These are phyloP conservation scores for Acronicta leporina DNA, from an alignment of 2,888 invertebrate species.

Conservation along the genomic window DNA sequence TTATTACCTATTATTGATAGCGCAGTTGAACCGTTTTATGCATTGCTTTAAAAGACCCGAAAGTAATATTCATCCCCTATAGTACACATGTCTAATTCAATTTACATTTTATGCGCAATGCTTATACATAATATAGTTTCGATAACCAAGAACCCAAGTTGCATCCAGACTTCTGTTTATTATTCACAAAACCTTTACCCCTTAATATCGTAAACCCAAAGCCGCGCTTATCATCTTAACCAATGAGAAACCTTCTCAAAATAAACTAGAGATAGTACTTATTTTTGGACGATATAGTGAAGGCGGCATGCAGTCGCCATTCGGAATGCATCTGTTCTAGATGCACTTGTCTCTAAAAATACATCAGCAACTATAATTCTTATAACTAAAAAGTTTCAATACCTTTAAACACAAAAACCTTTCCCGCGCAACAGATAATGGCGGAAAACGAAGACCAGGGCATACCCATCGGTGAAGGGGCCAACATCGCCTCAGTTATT, in stretches of 20 bases:
- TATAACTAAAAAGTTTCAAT: neutral
- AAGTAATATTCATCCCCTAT: too few relatives aligned
- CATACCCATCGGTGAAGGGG: constrained; percentile 22
- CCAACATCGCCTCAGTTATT: constrained; percentile 70
- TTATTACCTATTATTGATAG: too few relatives aligned
- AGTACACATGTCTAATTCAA: too few relatives aligned
- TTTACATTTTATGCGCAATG: too few relatives aligned
- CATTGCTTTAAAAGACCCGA: too few relatives aligned
- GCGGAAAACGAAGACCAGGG: constrained; percentile 38
- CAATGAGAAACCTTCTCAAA: constrained; percentile 25
- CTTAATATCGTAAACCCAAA: neutral
- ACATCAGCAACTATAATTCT: neutral
- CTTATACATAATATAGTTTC: too few relatives aligned
- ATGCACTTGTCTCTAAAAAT: constrained; percentile 5
- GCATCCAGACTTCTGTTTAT: neutral
- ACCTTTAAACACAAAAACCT: constrained; percentile 12
- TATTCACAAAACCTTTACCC: neutral
- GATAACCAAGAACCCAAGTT: too few relatives aligned
- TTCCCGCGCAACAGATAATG: constrained; percentile 51
- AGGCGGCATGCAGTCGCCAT: constrained; percentile 10
- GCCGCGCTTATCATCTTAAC: neutral
- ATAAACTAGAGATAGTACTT: constrained; percentile 27
- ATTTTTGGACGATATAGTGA: constrained; percentile 44
- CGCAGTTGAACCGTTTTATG: too few relatives aligned
- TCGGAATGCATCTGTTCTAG: constrained; percentile 7